These are phyloP conservation scores for Dendrolimus houi DNA, from an alignment of 2,888 invertebrate genomes.

Conservation along the genomic window DNA sequence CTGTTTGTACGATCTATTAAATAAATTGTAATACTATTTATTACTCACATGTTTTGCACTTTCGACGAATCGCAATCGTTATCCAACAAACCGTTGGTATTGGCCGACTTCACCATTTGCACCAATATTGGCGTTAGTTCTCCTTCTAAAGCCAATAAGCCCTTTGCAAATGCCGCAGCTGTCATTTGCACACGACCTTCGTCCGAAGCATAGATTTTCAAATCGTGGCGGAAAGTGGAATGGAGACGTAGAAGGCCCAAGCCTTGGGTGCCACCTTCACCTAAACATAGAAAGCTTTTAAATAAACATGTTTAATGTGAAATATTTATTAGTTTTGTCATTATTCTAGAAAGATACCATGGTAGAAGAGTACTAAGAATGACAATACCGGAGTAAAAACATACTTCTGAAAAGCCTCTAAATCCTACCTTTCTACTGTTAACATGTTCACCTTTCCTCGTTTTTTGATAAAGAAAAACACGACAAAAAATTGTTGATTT, in stretches of 20 bases:
- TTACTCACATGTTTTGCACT: conserved; percentile 93
- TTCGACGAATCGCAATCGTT: conserved; percentile 98
- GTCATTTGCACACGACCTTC: conserved; percentile 99
- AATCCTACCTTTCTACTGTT: no score
- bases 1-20: no score
- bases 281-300: conserved; percentile 33
- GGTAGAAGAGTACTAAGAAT: no score
- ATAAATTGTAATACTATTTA: no score
- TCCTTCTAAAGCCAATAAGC: conserved; percentile 96
- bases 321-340: no score
- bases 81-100: conserved; percentile 97
- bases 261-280: conserved; percentile 96
- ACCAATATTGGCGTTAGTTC: conserved; percentile 99
- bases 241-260: conserved; percentile 94
- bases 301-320: no score
- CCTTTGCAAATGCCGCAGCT: conserved; percentile 99
- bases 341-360: no score
- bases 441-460: no score
- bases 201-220: conserved; percentile 99
- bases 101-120: conserved; percentile 99
- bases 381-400: no score
- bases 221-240: conserved; percentile 98
- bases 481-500: no score
- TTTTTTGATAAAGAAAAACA: no score
- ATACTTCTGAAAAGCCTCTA: no score